phyloP scores from a whole-genome alignment of 92 coral and sea anemone species.

The Phenganax stokvisi region DNA sequence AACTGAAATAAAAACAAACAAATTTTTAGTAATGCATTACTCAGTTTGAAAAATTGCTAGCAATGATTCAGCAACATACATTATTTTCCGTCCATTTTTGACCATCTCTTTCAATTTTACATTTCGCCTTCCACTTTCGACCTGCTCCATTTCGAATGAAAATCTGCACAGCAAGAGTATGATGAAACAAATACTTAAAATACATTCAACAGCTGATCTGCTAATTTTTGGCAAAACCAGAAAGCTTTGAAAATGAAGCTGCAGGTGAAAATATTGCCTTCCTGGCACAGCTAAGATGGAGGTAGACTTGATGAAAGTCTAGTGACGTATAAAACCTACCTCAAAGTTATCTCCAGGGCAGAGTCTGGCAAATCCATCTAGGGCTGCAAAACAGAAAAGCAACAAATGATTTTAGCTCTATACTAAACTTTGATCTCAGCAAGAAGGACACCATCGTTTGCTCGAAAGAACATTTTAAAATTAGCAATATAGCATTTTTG shows the following conservation, averaged over 20 bases:
- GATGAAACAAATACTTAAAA: too few species aligned
- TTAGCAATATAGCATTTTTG: too few species aligned
- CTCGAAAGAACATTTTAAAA: too few species aligned
- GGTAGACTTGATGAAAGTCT: neutral
- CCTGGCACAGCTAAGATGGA: too few species aligned
- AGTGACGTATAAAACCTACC: constrained; percentile 39
- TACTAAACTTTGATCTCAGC: too few species aligned
- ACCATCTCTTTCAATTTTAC: constrained; percentile 84
- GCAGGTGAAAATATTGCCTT: too few species aligned
- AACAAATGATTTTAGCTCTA: too few species aligned
- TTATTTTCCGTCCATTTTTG: constrained; percentile 87
- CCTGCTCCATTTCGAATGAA: constrained; percentile 67
- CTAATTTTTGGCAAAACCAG: too few species aligned
- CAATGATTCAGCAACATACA: constrained; percentile 34
- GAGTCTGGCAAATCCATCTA: constrained; percentile 89
- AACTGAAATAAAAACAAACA: constrained; percentile 14
- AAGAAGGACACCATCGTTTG: too few species aligned
- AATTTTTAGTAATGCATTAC: neutral
- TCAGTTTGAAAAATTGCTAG: neutral
- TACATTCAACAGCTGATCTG: too few species aligned
- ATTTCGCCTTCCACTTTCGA: constrained; percentile 86
- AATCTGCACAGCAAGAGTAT: constrained; percentile 41
- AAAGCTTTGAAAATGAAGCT: neutral
- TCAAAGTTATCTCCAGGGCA: constrained; percentile 96
- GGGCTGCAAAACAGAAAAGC: constrained; percentile 43